Conservation (phyloP, 2,797 vertebrate species). For the Agapornis canus region DNA sequence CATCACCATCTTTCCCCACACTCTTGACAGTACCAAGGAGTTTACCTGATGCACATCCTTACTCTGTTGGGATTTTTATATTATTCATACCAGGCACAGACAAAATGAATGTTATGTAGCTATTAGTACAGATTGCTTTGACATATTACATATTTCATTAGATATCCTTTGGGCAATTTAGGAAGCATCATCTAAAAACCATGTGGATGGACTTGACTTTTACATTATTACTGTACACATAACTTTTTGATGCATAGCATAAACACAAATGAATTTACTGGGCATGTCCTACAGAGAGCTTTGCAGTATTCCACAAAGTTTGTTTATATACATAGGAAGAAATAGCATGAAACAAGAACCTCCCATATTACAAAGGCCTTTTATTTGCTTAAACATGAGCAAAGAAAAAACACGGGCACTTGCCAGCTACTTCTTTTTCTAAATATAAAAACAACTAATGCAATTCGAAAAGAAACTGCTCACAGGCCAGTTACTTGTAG, state of each 20-base stretch:
- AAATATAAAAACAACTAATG: neutral
- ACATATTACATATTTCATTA: conserved; percentile 28
- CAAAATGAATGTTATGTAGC: neutral
- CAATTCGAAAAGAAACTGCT: neutral
- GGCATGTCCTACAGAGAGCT: neutral
- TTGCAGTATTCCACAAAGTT: neutral
- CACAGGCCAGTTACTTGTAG: neutral
- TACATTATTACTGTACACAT: neutral
- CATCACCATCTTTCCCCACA: neutral
- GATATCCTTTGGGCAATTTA: neutral
- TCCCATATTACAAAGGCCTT: neutral
- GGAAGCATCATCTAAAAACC: conserved; percentile 23
- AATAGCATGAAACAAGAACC: neutral
- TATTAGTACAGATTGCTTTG: neutral
- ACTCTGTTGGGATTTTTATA: neutral
- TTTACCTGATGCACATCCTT: neutral
- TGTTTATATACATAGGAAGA: neutral
- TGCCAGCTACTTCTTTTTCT: neutral
- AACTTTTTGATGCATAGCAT: neutral
- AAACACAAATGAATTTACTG: neutral
- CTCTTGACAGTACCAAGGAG: neutral
- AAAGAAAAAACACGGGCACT: neutral
- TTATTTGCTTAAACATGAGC: neutral
- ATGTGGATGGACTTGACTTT: neutral
- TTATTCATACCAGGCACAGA: neutral